Evolutionary conservation across 2,797 vertebrate species (phyloP), one percentile per base, ranked within the genome.

Genomic region (Acipenser ruthenus): DNA sequence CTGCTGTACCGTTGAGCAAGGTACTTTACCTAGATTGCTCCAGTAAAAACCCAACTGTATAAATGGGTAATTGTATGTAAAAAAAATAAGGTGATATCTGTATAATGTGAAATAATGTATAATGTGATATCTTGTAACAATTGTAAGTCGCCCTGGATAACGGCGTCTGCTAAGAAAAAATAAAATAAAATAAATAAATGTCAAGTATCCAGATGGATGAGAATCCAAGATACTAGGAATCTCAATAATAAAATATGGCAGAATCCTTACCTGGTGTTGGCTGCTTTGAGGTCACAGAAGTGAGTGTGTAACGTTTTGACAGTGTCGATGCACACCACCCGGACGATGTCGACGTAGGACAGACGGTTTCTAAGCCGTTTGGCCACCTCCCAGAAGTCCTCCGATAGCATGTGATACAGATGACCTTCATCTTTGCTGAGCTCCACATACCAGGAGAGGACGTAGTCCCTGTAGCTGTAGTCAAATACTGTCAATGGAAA

Each of bases 271-370:
- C 96, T 95, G 83, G 89, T 77, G 48, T 91, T 93, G 9, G 96
- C 95, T 69, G 91, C 90, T 83, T 97, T 98, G 77, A 99, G 93
- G 82, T 95, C 94, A 75, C 93, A 97, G 88, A 99, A 98, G 74
- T 99, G 96, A 0, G 88, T 80, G 74, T 95, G 91, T 8, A 99
- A 82, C 82, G 92, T 88, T 73, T 93, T 89, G 73, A 98, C 93
- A 60, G 88, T 90, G 81, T 97, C 94, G 10, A 83, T 92, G 82
- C 96, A 98, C 80, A 96, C 93, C 49, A 98, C 86, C 64, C 91
- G 95, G 74, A 97, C 96, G 10, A 96, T 75, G 77, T 99, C 95
- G 50, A 97, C 82, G 60, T 94, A 88, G 67, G 90, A 90, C 23
- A 98, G 87, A 67, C 93, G 87, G 65, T 87, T 83, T 72, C 91